Evolutionary conservation across 2,113 vertebrate species (phyloP).

Genomic region (Osmerus mordax): DNA sequence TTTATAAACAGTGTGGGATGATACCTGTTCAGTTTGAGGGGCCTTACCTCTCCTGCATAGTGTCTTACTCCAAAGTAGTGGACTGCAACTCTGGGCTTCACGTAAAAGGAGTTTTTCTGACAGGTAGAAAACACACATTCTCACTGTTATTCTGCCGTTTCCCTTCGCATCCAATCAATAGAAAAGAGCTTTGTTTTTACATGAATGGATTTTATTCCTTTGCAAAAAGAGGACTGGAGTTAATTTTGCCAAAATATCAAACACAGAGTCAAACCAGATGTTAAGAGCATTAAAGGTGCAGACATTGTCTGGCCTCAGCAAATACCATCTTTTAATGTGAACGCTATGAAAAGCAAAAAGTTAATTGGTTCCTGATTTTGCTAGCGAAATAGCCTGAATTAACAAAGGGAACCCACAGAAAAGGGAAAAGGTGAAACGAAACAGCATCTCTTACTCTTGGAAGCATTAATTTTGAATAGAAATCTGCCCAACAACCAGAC

Average conservation of each 20-base stretch:
- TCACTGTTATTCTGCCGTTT: not conserved
- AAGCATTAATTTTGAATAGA: too few relatives aligned
- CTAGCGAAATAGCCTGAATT: not conserved
- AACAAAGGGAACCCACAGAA: too few relatives aligned
- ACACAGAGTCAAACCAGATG: not conserved
- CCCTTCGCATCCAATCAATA: not conserved
- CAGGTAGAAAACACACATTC: conserved; percentile 29
- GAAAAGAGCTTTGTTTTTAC: not conserved
- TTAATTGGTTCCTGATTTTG: not conserved
- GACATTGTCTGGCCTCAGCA: too few relatives aligned
- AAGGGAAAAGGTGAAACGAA: too few relatives aligned
- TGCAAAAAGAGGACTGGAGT: too few relatives aligned
- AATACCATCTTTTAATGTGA: not conserved
- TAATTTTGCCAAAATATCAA: too few relatives aligned
- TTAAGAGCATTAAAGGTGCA: conserved; percentile 2
- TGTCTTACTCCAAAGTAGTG: conserved; percentile 94
- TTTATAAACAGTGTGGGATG: too few relatives aligned
- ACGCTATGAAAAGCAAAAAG: too few relatives aligned
- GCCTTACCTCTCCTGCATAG: conserved; percentile 91
- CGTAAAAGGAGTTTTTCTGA: conserved; percentile 93
- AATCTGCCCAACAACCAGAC: too few relatives aligned
- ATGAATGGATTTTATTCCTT: too few relatives aligned
- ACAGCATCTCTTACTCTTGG: too few relatives aligned
- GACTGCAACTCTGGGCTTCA: conserved; percentile 91
- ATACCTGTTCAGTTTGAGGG: too few relatives aligned